Evolutionary conservation across 2,888 invertebrate species (phyloP).

Genomic region (Melipona bicolor): DNA sequence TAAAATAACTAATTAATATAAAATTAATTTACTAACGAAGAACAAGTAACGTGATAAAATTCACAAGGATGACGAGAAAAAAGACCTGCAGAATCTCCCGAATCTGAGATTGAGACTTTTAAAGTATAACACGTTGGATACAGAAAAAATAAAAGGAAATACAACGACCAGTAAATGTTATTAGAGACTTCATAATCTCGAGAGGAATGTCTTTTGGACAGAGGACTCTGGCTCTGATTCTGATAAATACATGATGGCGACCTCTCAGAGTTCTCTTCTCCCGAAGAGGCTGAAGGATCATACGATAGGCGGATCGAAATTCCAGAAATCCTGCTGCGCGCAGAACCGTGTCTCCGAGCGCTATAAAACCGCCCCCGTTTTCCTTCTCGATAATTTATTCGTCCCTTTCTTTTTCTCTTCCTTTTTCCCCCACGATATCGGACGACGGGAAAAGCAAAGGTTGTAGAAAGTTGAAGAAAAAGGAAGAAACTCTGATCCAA

Average conservation of each 20-base stretch:
- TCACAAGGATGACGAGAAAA: too few species aligned
- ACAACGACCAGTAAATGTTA: conserved; percentile 4
- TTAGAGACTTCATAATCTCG: conserved; percentile 20
- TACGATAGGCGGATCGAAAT: conserved; percentile 49
- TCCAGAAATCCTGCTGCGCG: conserved; percentile 61
- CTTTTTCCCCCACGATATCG: conserved; percentile 1
- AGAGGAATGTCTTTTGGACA: conserved; percentile 25
- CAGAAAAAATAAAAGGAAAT: too few species aligned
- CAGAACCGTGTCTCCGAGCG: conserved; percentile 21
- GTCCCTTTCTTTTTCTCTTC: neutral
- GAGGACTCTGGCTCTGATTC: conserved; percentile 10
- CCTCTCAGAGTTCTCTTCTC: conserved; percentile 25
- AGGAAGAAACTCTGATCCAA: conserved; percentile 2
- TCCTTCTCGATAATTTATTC: conserved; percentile 60
- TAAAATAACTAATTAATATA: too few species aligned
- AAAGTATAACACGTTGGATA: neutral
- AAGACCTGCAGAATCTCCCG: too few species aligned
- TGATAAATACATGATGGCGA: conserved; percentile 26
- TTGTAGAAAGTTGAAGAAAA: neutral
- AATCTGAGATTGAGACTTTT: neutral
- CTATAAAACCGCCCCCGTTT: conserved; percentile 29
- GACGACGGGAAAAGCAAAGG: neutral
- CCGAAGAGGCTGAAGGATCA: conserved; percentile 29
- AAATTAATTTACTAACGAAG: too few species aligned
- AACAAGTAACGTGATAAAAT: too few species aligned